Base-by-base conservation (phyloP, 2,797 vertebrate genomes). In the Eutrigla gurnardus region DNA sequence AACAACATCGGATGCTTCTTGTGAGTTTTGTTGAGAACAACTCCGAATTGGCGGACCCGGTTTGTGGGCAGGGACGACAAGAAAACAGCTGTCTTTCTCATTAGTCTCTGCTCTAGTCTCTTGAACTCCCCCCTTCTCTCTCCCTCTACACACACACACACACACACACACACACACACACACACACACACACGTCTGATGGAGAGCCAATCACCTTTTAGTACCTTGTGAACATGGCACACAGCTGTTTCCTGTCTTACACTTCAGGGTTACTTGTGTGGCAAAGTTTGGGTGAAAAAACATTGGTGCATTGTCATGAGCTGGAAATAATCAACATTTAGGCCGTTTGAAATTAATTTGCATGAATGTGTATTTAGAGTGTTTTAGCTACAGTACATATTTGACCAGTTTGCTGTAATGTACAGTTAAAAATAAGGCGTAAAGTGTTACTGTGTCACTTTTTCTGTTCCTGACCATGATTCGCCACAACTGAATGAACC, bases 1-100 rank as follows among this genome's bases (percentile, higher is more conserved):
- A 88, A 90, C 83, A 52, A 78, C 45, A 71, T 69, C 35, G 42
- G 65, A 68, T 70, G 70, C 73, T 76, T 83, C 37, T 65, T 73
- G 67, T 69, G 80, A 86, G 75, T 70, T 46, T 58, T 73, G 77
- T 11, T 65, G 70, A 49, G 79, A 73, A 71, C 32, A 72, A 57
- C 42, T 75, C 72, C 75, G 65, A 67, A 71, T 81, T 84, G 88
- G 84, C 85, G 78, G 78, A 80, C 69, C 67, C 73, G 83, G 70
- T 87, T 84, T 89, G 86, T 88, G 88, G 93, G 87, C 88, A 79
- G 86, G 77, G 78, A 78, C 73, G 32, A 67, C 55, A 59, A 77
- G 68, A 84, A 84, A 91, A 90, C 93, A 95, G 92, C 93, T 93
- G 93, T 87, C 80, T 88, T 93, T 90, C 81, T 81, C 90, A 83